phyloP scores from a whole-genome alignment of 1,140 invertebrate species.

The Pogonognathellus flavescens region DNA sequence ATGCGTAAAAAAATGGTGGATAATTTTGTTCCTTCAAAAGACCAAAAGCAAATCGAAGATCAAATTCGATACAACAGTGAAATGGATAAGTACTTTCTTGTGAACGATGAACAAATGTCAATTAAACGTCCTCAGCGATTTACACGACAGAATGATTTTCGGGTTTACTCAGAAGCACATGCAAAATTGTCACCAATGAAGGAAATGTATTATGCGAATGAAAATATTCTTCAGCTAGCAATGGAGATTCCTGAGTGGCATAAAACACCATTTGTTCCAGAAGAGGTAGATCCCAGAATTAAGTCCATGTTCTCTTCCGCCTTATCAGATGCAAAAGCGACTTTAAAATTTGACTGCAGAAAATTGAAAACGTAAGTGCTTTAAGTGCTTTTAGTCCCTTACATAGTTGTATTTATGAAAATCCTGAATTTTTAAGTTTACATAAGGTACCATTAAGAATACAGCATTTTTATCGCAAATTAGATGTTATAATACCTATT shows the following conservation, averaged over 20 bases:
- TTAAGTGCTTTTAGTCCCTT: background rate
- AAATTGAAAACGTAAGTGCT: background rate
- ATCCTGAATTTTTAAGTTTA: too few species aligned
- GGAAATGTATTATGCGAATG: constrained; percentile 31
- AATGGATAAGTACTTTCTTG: background rate
- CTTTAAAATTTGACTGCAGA: background rate
- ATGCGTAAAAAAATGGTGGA: constrained; percentile 92
- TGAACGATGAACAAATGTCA: background rate
- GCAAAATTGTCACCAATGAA: constrained; percentile 14
- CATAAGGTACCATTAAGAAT: too few species aligned
- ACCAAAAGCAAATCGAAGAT: constrained; percentile 85
- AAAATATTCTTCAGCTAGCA: constrained; percentile 51
- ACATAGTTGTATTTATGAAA: too few species aligned
- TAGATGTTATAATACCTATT: too few species aligned
- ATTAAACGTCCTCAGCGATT: background rate
- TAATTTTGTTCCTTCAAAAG: constrained; percentile 95
- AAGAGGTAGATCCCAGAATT: constrained; percentile 48
- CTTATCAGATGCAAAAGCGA: background rate
- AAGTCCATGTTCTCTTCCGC: background rate
- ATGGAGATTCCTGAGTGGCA: constrained; percentile 30
- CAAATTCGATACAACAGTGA: constrained; percentile 71
- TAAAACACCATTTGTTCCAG: constrained; percentile 19
- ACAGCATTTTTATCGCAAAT: too few species aligned
- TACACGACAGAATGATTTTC: constrained; percentile 16
- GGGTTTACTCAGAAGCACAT: constrained; percentile 20